Conservation (phyloP, 2,888 invertebrate genomes). For the Nudaria mundana region DNA sequence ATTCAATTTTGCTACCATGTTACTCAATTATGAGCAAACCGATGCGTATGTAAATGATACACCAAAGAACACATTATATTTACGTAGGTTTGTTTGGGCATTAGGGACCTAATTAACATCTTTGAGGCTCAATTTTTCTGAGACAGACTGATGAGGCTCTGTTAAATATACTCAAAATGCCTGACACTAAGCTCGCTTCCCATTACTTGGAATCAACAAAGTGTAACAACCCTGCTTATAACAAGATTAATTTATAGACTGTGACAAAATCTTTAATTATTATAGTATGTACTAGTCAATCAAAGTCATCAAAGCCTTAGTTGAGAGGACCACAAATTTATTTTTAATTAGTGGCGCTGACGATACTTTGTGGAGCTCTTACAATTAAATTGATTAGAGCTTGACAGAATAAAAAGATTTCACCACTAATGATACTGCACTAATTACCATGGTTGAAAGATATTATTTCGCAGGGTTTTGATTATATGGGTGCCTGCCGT, state of each 20-base stretch:
- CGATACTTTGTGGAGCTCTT: constrained; percentile 19
- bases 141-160: too few species aligned
- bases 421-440: constrained; percentile 23
- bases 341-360: constrained; percentile 41
- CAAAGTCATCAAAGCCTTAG: constrained; percentile 26
- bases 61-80: too few species aligned
- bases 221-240: background rate
- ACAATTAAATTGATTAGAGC: constrained; percentile 31
- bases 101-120: too few species aligned
- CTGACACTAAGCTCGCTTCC: too few species aligned
- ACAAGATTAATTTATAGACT: background rate
- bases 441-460: constrained; percentile 27
- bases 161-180: too few species aligned
- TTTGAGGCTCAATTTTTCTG: too few species aligned
- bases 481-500: too few species aligned
- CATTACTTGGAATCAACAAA: too few species aligned
- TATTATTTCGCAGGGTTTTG: constrained; percentile 2
- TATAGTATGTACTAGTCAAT: constrained; percentile 11
- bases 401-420: constrained; percentile 27
- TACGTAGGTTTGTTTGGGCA: too few species aligned
- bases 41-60: too few species aligned
- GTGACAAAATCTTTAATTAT: constrained; percentile 6
- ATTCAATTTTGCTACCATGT: background rate
- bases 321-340: constrained; percentile 24
- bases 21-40: background rate